Evolutionary conservation across 2,797 vertebrate species (phyloP), one percentile per base, ranked within the genome.

Genomic region (Arrhamphus sclerolepis): DNA sequence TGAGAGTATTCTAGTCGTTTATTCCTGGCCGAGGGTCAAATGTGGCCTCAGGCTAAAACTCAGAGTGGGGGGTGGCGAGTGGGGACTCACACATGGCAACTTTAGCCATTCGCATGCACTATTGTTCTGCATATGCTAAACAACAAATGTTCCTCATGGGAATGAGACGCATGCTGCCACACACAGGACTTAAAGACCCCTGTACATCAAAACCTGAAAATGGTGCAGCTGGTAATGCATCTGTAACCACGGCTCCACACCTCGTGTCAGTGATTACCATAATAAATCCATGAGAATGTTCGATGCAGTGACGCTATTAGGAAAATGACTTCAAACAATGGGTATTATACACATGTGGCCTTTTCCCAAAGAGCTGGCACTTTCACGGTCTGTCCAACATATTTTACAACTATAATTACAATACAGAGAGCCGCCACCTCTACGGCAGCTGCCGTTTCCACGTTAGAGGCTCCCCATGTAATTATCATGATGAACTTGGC

Each of bases 401-500:
- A 84, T 81, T 89, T 89, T 78, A 89, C 80, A 66, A 62, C 62
- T 18, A 8, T 70, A 80, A 87, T 88, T 82, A 82, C 75, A 75
- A 77, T 77, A 71, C 50, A 75, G 82, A 76, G 66, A 62, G 66
- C 65, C 34, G 58, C 44, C 26, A 46, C 66, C 77, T 59, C 57
- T 1, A 38, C 38, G 61, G 78, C 83, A 82, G 85, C 82, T 77
- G 84, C 79, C 51, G 56, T 50, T 69, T 75, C 71, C 64, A 70
- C 56, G 69, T 70, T 69, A 77, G 73, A 77, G 80, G 72, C 83
- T 87, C 64, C 79, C 72, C 54, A 49, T 26, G 34, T 87, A 89
- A 92, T 92, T 89, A 89, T 80, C 68, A 73, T 78, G 81, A 89
- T 87, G 76, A 88, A 91, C 85, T 72, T 85, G 71, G 81, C 81